Percentiles rank a stretch among this genome's conserved stretches.
Evolutionary conservation across 1,140 invertebrate genomes (phyloP).

Genomic region (Drosophila rhopaloa): DNA sequence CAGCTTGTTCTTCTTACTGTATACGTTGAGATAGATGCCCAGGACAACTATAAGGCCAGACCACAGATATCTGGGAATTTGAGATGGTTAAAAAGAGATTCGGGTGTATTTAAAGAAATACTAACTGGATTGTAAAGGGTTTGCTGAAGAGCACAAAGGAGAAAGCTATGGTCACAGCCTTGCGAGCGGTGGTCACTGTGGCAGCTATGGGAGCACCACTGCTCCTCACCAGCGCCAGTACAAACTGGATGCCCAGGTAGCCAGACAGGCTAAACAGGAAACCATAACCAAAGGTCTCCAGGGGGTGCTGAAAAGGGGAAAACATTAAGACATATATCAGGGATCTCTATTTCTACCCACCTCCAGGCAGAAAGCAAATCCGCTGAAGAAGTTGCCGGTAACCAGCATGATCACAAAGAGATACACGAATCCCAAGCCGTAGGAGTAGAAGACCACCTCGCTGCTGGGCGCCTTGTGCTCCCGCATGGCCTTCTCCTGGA

Average conservation of each 20-base stretch:
- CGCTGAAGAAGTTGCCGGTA: conserved; percentile 91
- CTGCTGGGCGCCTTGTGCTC: conserved; percentile 92
- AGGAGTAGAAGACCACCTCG: conserved; percentile 97
- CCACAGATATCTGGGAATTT: conserved; percentile 92
- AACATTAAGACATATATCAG: not conserved
- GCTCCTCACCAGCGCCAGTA: conserved; percentile 93
- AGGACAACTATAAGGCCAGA: conserved; percentile 93
- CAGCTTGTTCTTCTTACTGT: conserved; percentile 89
- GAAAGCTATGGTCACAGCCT: conserved; percentile 95
- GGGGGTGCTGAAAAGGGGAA: conserved; percentile 87
- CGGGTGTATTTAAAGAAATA: conserved; percentile 36
- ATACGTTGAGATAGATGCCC: conserved; percentile 96
- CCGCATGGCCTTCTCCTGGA: conserved; percentile 97
- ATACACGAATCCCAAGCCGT: conserved; percentile 94
- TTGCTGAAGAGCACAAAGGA: conserved; percentile 98
- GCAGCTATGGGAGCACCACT: conserved; percentile 96
- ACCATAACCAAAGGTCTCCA: conserved; percentile 93
- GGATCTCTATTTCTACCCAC: conserved; percentile 85
- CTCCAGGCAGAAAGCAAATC: conserved; percentile 91
- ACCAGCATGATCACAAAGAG: conserved; percentile 91
- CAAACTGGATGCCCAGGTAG: conserved; percentile 96
- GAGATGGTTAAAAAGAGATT: not conserved
- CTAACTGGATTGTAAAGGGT: conserved; percentile 97
- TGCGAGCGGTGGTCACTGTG: conserved; percentile 94
- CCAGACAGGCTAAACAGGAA: conserved; percentile 94